Conservation (phyloP, 2,797 vertebrate genomes). For the Antrozous pallidus region DNA sequence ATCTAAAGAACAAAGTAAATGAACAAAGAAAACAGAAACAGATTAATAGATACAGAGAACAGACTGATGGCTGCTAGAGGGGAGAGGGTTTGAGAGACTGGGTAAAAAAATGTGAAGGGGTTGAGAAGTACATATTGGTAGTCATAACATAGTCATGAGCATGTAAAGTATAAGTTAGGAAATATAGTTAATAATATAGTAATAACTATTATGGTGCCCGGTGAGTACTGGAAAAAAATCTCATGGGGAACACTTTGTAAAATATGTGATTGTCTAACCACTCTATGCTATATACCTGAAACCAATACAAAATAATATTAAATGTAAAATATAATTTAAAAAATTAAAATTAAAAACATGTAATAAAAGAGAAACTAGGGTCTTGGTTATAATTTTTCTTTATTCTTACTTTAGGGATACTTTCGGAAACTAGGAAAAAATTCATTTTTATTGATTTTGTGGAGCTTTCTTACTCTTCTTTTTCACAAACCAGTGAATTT, state of each 20-base stretch:
- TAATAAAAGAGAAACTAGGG: not conserved
- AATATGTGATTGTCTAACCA: not conserved
- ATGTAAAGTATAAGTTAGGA: not conserved
- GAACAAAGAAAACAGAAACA: not conserved
- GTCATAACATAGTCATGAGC: not conserved
- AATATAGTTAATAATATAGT: not conserved
- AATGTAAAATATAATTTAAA: not conserved
- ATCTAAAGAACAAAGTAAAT: not conserved
- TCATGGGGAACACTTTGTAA: not conserved
- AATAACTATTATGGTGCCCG: not conserved
- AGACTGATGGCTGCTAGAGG: not conserved
- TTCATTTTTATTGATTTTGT: conserved; percentile 8
- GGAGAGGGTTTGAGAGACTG: not conserved
- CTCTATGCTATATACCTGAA: not conserved
- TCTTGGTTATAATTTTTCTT: not conserved
- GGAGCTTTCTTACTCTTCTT: not conserved
- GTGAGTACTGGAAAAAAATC: not conserved
- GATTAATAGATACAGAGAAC: not conserved
- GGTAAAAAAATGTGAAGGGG: not conserved
- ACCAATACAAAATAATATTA: not conserved
- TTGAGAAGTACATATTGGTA: not conserved
- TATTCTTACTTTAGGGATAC: not conserved
- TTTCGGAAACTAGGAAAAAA: not conserved
- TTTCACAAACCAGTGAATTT: not conserved
- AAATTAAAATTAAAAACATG: not conserved